Percentiles rank a stretch among this genome's conserved stretches.
Evolutionary conservation across 2,888 invertebrate species (phyloP).

Genomic region (Ormia ochracea): DNA sequence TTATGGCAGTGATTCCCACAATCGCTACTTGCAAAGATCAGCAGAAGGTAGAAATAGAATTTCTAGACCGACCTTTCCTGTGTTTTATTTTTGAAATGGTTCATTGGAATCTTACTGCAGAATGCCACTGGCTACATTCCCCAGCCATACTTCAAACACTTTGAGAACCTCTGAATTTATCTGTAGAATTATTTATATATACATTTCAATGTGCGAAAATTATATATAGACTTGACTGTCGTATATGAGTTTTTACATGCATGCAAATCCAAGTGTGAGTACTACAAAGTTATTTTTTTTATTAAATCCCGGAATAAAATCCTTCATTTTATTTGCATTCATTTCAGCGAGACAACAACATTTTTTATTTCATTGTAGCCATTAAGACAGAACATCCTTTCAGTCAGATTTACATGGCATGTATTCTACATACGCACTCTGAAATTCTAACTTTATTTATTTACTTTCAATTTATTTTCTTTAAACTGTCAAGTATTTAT

Average conservation of each 20-base stretch:
- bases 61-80: no score
- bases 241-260: not conserved
- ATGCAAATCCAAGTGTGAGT: not conserved
- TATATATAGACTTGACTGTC: not conserved
- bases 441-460: no score
- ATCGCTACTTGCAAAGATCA: not conserved
- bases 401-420: not conserved
- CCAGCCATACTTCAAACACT: no score
- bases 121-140: no score
- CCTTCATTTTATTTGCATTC: conserved; percentile 46
- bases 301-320: conserved; percentile 1
- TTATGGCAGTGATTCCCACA: not conserved
- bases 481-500: no score
- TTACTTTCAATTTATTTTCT: no score
- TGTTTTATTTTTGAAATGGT: no score
- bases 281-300: not conserved
- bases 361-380: not conserved
- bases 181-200: not conserved
- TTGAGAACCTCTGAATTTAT: not conserved
- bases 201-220: not conserved
- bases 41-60: no score
- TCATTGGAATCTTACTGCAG: no score
- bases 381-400: not conserved
- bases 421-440: not conserved
- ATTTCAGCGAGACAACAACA: conserved; percentile 1